phyloP scores from a whole-genome alignment of 2,888 invertebrate genomes.

The Chrysolina haemoptera region DNA sequence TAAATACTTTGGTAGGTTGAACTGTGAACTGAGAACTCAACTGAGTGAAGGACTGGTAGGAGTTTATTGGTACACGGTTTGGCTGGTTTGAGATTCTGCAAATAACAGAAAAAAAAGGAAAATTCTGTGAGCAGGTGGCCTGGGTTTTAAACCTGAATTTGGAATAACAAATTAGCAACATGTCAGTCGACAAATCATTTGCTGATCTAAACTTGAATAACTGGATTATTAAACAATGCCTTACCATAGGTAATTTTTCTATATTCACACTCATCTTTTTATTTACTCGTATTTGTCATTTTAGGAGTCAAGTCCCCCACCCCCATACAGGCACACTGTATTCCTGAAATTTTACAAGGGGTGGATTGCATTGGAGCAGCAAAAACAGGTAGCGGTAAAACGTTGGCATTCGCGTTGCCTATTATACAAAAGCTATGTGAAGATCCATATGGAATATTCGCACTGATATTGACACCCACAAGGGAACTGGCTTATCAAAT shows the following conservation, averaged over 20 bases:
- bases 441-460: constrained; percentile 97
- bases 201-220: constrained; percentile 77
- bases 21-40: too few relatives aligned
- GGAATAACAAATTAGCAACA: not conserved
- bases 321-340: constrained; percentile 86
- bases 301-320: constrained; percentile 85
- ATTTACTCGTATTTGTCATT: constrained; percentile 36
- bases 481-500: constrained; percentile 94
- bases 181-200: constrained; percentile 68
- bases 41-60: too few relatives aligned
- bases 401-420: constrained; percentile 96
- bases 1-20: too few relatives aligned
- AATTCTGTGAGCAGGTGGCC: too few relatives aligned
- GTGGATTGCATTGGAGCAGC: constrained; percentile 95
- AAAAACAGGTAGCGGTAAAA: constrained; percentile 98
- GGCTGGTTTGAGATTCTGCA: too few relatives aligned
- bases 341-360: constrained; percentile 83
- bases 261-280: constrained; percentile 23
- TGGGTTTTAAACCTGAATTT: too few relatives aligned
- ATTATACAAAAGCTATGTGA: constrained; percentile 92
- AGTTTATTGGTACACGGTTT: too few relatives aligned
- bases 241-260: constrained; percentile 75
- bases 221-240: constrained; percentile 83
- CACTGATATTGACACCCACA: constrained; percentile 94
- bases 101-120: too few relatives aligned